Base-by-base conservation (phyloP, 2,888 invertebrate species). In the Parnassius mnemosyne region DNA sequence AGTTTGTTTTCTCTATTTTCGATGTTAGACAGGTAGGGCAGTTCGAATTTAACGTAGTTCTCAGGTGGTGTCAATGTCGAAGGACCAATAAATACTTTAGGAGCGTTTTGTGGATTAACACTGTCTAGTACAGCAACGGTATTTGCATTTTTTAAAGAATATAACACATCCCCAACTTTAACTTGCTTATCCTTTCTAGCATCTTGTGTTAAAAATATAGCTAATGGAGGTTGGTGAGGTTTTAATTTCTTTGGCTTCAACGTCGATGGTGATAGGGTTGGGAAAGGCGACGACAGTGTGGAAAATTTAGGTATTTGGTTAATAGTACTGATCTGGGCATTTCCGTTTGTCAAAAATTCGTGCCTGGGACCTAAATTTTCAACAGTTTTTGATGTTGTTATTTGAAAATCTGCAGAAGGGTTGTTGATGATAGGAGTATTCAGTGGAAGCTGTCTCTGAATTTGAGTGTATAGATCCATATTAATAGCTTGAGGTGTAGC, bases 141-240 rank as follows among this genome's bases (percentile, higher is more conserved):
- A 71, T 94, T 94, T 0, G 96, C 95, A 68, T 93, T 93, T 74
- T 95, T 95, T 20, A 97, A 79, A 0, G 94, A 90, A 43, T 92
- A 89, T 16, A 97, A 83, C 3, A 97, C 96, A 76, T 96, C 96
- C 13, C 93, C 89, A 3, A 96, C 92, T 74, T 93, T 94, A 0
- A 94, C 90, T 66, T 92, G 87, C 42, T 85, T 82, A 44, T 89
- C 87, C 69, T 84, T 89, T 61, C 85, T 88, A 3, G 79, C 72
- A 71, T 86, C 85, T 72, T 92, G 93, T n/a, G 90, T 92, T 89
- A 96, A 93, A 76, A 95, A 97, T 68, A 97, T 95, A 1, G 97
- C 96, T 53, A 97, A 81, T 0, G 97, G 96, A 1, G 97, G 97
- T 77, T 97, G 97, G 81, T 97, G 96, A 0, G 97, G 95, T 73